Conservation (phyloP, 2,113 vertebrate genomes). For the Chiloscyllium plagiosum region DNA sequence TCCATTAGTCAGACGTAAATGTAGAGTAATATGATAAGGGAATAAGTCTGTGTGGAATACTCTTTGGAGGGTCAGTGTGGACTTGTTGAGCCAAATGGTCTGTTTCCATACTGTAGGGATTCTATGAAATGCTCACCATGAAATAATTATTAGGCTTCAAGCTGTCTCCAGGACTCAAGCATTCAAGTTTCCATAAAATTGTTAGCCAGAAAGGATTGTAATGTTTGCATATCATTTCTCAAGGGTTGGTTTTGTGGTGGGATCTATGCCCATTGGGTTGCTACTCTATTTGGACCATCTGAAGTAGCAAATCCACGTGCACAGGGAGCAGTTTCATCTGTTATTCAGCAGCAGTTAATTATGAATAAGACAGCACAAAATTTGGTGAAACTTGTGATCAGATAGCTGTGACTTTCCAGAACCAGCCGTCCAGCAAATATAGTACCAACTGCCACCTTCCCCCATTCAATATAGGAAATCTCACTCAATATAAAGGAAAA, state of each 20-base stretch:
- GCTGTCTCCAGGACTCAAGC: neutral
- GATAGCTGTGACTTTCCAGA: no score
- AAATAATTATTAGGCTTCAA: neutral
- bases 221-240: neutral
- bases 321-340: slow-evolving; percentile 10
- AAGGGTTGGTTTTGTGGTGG: neutral
- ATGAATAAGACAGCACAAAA: neutral
- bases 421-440: neutral
- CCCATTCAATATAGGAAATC: neutral
- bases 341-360: neutral
- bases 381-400: neutral
- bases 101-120: no score
- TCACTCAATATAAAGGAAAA: neutral
- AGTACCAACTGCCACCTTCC: neutral
- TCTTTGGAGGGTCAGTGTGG: no score
- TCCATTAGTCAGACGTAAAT: no score
- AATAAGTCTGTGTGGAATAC: no score
- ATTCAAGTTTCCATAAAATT: neutral
- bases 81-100: no score
- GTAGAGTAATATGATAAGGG: no score
- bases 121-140: no score
- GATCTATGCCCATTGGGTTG: neutral
- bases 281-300: neutral
- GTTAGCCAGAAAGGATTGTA: neutral
- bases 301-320: neutral